Evolutionary conservation across 2,113 vertebrate species (phyloP), one percentile per base, ranked within the genome.

Genomic region (Myiagra hebetior): DNA sequence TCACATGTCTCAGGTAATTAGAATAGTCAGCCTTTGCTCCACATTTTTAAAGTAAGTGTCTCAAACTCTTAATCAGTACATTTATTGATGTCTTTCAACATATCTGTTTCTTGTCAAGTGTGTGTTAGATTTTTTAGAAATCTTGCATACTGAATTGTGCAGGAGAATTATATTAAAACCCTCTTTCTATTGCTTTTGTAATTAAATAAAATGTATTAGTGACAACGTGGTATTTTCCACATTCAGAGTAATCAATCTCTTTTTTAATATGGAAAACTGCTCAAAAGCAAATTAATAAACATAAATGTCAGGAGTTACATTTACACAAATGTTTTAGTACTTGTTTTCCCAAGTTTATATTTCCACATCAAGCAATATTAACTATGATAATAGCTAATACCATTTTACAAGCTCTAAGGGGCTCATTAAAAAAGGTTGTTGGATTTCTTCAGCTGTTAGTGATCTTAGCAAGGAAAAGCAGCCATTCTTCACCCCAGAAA

Each of bases 1-100:
- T 99, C 98, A 99, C 98, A 99, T 99, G 98, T 98, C 98, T 98
- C 96, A 98, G 98, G 98, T 98, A 99, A 99, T 98, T 98, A 98
- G 98, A 98, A 99, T 97, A 98, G 95, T 98, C 98, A 98, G 98
- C 97, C 97, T 98, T 97, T 96, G 96, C 97, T 98, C 89, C 89
- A 94, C 94, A 91, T 97, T 98, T 98, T 98, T 97, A 95, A 98
- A 98, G 85, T 85, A 96, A 96, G 89, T 69, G 91, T 95, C 91
- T 95, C 89, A 92, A 97, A 97, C 87, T 98, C 97, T 96, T 98
- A 98, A 98, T 97, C 96, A 97, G 97, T 93, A 92, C 87, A 91
- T 96, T 93, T 96, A 96, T 93, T 97, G 97, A 97, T 98, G 96
- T 98, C 97, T 98, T 98, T 98, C 96, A 97, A 95, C 86, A 95